Evolutionary conservation across 2,113 vertebrate species (phyloP).

Genomic region (Leiothrix lutea): DNA sequence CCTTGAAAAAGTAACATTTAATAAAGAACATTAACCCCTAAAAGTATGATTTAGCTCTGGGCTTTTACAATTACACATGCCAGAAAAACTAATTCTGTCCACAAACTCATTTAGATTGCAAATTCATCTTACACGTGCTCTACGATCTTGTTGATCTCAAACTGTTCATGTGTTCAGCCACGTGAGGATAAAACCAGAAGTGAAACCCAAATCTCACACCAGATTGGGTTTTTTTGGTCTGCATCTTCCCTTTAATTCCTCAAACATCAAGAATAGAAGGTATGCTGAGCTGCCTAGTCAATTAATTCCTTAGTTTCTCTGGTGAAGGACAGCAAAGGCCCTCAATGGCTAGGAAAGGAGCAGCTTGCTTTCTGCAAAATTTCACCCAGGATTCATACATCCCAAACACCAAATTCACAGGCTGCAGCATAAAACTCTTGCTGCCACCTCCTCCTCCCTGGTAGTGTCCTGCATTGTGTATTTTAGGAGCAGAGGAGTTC

Average conservation of each 20-base stretch:
- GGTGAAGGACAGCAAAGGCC: not conserved
- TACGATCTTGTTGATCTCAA: not conserved
- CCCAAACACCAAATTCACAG: not conserved
- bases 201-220: slow-evolving; percentile 6
- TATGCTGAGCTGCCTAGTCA: not conserved
- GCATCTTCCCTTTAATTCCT: not conserved
- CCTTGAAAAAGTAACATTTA: not conserved
- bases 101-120: not conserved
- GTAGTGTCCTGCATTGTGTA: fast-evolving
- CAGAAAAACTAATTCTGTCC: not conserved
- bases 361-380: not conserved
- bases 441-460: not conserved
- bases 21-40: not conserved
- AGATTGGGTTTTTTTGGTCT: not conserved
- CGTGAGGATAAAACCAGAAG: not conserved
- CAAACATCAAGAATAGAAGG: not conserved
- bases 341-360: not conserved
- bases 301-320: not conserved
- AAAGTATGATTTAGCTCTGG: not conserved
- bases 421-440: not conserved
- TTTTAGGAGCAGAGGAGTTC: not conserved
- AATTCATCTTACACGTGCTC: not conserved
- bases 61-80: not conserved
- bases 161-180: not conserved
- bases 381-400: not conserved